phyloP scores from a whole-genome alignment of 2,797 vertebrate species.

The Bradypodion ventrale region DNA sequence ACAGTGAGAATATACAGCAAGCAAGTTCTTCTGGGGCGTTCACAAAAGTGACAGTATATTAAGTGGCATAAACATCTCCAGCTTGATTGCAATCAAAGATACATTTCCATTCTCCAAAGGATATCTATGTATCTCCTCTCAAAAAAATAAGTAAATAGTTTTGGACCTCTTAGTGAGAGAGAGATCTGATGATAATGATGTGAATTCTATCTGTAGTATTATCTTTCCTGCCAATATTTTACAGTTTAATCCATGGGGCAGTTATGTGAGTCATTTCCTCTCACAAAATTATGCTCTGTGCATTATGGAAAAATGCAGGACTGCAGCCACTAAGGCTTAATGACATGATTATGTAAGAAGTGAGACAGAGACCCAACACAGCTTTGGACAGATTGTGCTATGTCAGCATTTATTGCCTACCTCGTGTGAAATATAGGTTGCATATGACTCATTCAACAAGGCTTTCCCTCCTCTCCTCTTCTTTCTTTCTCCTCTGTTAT shows the following conservation, averaged over 20 bases:
- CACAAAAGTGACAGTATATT: neutral
- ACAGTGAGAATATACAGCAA: neutral
- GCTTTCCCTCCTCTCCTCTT: slow-evolving; percentile 21
- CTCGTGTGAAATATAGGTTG: slow-evolving; percentile 20
- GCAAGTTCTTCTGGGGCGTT: neutral
- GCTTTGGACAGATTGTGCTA: slow-evolving; percentile 23
- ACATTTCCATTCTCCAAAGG: neutral
- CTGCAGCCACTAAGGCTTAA: neutral
- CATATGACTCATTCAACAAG: slow-evolving; percentile 11
- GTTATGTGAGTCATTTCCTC: slow-evolving; percentile 57
- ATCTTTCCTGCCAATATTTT: slow-evolving; percentile 46
- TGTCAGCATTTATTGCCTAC: slow-evolving; percentile 21
- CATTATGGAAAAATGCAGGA: slow-evolving; percentile 26
- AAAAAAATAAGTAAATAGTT: slow-evolving; percentile 51
- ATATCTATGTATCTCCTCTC: neutral
- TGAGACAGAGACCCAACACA: neutral
- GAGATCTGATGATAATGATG: slow-evolving; percentile 3
- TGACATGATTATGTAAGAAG: slow-evolving; percentile 9
- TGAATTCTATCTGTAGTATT: slow-evolving; percentile 47
- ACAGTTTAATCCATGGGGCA: slow-evolving; percentile 23
- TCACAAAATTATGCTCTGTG: slow-evolving; percentile 29
- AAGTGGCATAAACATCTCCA: neutral
- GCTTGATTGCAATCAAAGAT: neutral
- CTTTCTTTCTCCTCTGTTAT: neutral
- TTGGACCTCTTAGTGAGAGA: slow-evolving; percentile 31